A percentile compares a stretch with the other conserved stretches of the same genome.
Conservation (phyloP, 1,140 invertebrate species). For the Hycleus cichorii region DNA sequence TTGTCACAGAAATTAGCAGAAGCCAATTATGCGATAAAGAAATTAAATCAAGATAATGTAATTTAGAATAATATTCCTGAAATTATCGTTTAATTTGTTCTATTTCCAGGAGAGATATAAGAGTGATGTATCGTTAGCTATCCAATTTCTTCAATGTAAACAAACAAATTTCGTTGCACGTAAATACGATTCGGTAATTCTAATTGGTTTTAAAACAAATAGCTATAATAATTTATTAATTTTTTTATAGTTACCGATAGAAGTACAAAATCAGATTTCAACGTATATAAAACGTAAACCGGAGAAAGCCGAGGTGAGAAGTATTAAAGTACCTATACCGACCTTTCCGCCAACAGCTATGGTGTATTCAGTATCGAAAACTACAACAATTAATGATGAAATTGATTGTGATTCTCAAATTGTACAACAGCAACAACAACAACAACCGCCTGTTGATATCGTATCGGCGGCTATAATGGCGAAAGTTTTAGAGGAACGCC, state of each 20-base stretch:
- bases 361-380: constrained; percentile 67
- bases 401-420: constrained; percentile 35
- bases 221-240: background rate
- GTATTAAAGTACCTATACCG: constrained; percentile 72
- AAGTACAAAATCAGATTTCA: constrained; percentile 83
- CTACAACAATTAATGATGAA: constrained; percentile 36
- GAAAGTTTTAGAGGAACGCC: constrained; percentile 82
- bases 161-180: constrained; percentile 91
- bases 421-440: background rate
- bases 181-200: constrained; percentile 82
- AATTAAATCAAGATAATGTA: constrained; percentile 89
- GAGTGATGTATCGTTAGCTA: constrained; percentile 89
- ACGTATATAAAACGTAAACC: constrained; percentile 66
- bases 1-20: constrained; percentile 82
- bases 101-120: constrained; percentile 80
- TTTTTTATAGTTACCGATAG: constrained; percentile 70
- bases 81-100: constrained; percentile 24
- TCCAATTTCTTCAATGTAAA: constrained; percentile 90
- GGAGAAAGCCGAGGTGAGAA: constrained; percentile 53
- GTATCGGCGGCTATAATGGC: constrained; percentile 90
- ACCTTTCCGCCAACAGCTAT: constrained; percentile 84
- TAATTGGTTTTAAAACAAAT: too few species aligned
- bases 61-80: background rate
- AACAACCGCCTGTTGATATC: constrained; percentile 54
- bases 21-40: constrained; percentile 76